Evolutionary conservation across 2,113 vertebrate species (phyloP), one percentile per base, ranked within the genome.

Genomic region (Upupa epops): DNA sequence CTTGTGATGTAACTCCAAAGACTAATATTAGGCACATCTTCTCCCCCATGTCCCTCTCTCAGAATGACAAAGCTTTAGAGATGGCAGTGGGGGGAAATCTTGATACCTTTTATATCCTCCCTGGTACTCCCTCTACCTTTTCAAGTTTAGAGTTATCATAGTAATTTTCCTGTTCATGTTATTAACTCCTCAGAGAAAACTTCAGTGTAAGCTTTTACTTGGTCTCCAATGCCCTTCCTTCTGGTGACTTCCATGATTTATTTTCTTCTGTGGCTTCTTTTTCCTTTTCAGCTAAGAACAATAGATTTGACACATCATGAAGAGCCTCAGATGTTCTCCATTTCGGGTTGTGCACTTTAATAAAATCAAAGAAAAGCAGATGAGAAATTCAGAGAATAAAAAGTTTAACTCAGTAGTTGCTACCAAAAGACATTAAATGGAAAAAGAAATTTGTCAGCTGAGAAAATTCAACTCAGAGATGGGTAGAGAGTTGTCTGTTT

Each of bases 351-450:
- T 78, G 28, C 42, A 79, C 71, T 91, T 79, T 72, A 95, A 89
- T 56, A 45, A 59, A 89, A 84, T 82, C 61, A 91, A 87, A 84
- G 65, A 54, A 82, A 81, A 91, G 5, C 15, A 83, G 69, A 80
- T 80, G 64, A 86, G 60, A 74, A 51, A 94, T 79, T 8, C 36
- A 88, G 64, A 89, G 58, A 87, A 83, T 61, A 92, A 28, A 92
- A 89, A 54, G 79, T 8, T 69, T 76, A 91, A 76, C 31, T 88
- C 36, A 59, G 21, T 87, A 93, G 31, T 12, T 87, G 29, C 54
- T 65, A 83, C 13, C 73, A 88, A 93, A 77, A 12, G 15, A 61
- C 11, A 65, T 66, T 70, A 83, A 88, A 88, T 32, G 15, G 29
- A 79, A 83, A n/a, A 70, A 73, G 8, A 56, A 18, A 29, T 86